These are phyloP conservation scores for Zoanthus gigantus DNA, from an alignment of 92 coral and sea anemone species.

Conservation along the genomic window DNA sequence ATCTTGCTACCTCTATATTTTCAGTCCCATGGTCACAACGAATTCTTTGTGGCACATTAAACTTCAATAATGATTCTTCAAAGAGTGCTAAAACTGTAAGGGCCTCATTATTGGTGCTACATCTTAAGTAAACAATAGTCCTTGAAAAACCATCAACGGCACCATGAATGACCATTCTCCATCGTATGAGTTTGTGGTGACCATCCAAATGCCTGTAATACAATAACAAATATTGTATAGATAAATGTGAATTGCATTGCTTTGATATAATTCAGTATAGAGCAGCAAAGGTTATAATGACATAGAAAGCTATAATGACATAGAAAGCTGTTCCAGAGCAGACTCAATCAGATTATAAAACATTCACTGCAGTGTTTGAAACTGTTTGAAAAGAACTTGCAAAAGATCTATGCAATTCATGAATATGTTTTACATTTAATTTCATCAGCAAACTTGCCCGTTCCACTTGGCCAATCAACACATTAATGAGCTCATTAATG, in stretches of 20 bases:
- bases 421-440: not conserved
- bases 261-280: conserved; percentile 5
- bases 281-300: conserved; percentile 7
- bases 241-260: conserved; percentile 6
- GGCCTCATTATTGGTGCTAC: conserved; percentile 23
- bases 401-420: conserved; percentile 2
- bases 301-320: too few relatives aligned
- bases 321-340: conserved; percentile 9
- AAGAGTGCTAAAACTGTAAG: conserved; percentile 5
- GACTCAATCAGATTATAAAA: conserved; percentile 5
- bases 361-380: conserved; percentile 8
- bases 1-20: conserved; percentile 32
- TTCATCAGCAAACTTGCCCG: conserved; percentile 9
- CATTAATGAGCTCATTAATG: not conserved
- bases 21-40: conserved; percentile 22
- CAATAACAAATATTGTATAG: conserved; percentile 1
- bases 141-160: conserved; percentile 49
- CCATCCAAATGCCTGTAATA: conserved; percentile 24
- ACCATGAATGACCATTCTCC: conserved; percentile 56
- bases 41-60: conserved; percentile 4
- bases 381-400: conserved; percentile 7
- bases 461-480: conserved; percentile 9
- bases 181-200: conserved; percentile 39
- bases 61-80: not conserved
- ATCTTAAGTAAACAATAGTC: conserved; percentile 35